phyloP scores from a whole-genome alignment of 2,888 invertebrate genomes.

The Colostygia pectinataria region DNA sequence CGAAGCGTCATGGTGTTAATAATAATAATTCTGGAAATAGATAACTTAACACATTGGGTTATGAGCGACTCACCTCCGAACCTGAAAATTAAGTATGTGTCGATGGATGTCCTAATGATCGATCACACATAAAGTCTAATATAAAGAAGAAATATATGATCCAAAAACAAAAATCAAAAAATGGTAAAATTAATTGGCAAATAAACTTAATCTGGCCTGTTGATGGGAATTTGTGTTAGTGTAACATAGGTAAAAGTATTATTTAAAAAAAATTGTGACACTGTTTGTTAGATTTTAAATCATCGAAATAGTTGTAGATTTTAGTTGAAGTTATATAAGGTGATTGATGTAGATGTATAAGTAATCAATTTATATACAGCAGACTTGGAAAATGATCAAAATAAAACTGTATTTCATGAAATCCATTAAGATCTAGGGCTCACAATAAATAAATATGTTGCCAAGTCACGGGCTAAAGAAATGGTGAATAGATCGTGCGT shows the following conservation, averaged over 20 bases:
- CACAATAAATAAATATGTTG: conserved; percentile 4
- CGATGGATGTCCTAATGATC: conserved; percentile 37
- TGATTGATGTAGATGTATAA: conserved; percentile 1
- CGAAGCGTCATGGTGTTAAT: conserved; percentile 26
- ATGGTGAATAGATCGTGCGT: conserved; percentile 35
- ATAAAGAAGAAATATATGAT: conserved; percentile 45
- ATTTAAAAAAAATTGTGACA: conserved; percentile 25
- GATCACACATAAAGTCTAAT: conserved; percentile 41
- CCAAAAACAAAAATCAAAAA: conserved; percentile 51
- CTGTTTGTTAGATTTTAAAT: not conserved
- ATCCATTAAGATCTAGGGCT: conserved; percentile 21
- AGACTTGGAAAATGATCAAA: no score
- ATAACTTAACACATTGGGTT: conserved; percentile 16
- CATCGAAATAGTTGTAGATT: no score
- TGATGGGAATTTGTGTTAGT: conserved; percentile 80
- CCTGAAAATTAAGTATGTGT: conserved; percentile 47
- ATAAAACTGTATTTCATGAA: no score
- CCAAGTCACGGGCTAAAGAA: conserved; percentile 21
- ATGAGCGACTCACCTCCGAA: conserved; percentile 52
- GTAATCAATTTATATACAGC: no score
- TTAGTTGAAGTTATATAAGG: no score
- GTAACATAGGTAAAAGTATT: conserved; percentile 53
- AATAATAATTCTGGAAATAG: conserved; percentile 30
- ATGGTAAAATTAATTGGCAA: conserved; percentile 47
- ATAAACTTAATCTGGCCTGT: conserved; percentile 58